Percentiles rank a stretch among this genome's conserved stretches.
Conservation (phyloP, 2,113 vertebrate genomes). For the Lampris incognitus region DNA sequence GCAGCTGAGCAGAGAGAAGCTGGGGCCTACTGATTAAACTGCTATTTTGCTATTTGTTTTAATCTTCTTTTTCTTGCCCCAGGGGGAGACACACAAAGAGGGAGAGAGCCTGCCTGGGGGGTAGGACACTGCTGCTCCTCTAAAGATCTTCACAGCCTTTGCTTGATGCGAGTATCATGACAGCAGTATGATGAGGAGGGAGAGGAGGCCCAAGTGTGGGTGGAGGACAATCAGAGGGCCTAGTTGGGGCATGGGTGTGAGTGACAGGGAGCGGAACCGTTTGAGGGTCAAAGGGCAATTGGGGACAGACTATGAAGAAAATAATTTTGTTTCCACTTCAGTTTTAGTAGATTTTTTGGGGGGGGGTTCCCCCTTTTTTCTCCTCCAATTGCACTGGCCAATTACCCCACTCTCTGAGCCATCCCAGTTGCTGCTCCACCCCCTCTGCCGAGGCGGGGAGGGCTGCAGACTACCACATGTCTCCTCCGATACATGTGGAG, state of each 20-base stretch:
- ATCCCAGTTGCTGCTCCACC: no score
- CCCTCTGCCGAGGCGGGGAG: no score
- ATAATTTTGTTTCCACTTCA: neutral
- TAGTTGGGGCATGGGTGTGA: neutral
- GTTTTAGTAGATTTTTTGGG: neutral
- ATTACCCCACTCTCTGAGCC: no score
- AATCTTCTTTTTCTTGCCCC: constrained; percentile 88
- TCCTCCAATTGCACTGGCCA: no score
- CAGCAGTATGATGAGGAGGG: constrained; percentile 11
- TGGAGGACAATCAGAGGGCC: neutral
- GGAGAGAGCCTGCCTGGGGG: constrained; percentile 80
- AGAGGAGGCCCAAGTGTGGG: neutral
- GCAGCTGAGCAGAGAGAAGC: constrained; percentile 89
- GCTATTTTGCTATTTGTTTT: constrained; percentile 99
- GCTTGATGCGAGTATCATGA: constrained; percentile 13
- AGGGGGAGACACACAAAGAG: constrained; percentile 85
- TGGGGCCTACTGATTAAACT: constrained; percentile 96
- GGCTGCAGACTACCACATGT: no score
- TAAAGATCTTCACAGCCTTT: constrained; percentile 70
- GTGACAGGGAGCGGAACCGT: neutral
- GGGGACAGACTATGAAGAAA: constrained; percentile 1
- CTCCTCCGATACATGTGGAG: no score
- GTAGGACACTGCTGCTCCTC: constrained; percentile 75
- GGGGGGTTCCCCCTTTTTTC: no score
- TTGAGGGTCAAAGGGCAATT: constrained; percentile 14